Base-by-base conservation (phyloP, 2,888 invertebrate species). In the Malthinus flaveolus region DNA sequence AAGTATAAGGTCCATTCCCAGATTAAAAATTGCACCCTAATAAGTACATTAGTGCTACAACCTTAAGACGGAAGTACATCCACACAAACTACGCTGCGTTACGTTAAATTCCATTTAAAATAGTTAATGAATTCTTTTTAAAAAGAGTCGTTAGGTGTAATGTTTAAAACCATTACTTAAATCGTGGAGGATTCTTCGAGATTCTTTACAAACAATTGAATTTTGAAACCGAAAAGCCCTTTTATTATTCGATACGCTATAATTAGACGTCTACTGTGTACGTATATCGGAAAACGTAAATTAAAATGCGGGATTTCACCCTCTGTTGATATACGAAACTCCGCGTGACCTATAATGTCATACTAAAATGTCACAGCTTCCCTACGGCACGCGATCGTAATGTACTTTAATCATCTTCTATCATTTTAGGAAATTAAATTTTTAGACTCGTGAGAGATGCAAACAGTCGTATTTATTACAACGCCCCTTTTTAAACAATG, bases 351-450 rank as follows among this genome's bases (percentile, higher is more conserved):
- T 66, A 62, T 72, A 73, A 73, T 73, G 73, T 73, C 72, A 73
- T 61, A 63, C 61, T 61, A 70, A 59, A 73, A 73, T 71, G 72
- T 68, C 72, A 71, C 70, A 69, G 70, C 71, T 66, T 68, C 69
- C 68, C 70, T 58, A 62, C 55, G 59, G 59, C 59, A 59, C 55
- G 56, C 51, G 56, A 55, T 45, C 12, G 34, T 32, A 46, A 49
- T 55, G 39, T n/a, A 13, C 5, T 57, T 51, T 57, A 57, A 57
- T 55, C 51, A 59, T 51, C 46, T 51, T 35, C 31, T 37, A 34
- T 59, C 51, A 51, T 59, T 59, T 23, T 59, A 47, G 47, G n/a
- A 59, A 59, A 59, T 59, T 59, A 59, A 55, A 50, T 37, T 48
- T 23, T 23, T 35, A 46, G 13, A 55, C 55, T 48, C 59, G 59